Evolutionary conservation across 37 sponge, comb jelly and placozoan species (phyloP).

Genomic region (Spongilla lacustris): DNA sequence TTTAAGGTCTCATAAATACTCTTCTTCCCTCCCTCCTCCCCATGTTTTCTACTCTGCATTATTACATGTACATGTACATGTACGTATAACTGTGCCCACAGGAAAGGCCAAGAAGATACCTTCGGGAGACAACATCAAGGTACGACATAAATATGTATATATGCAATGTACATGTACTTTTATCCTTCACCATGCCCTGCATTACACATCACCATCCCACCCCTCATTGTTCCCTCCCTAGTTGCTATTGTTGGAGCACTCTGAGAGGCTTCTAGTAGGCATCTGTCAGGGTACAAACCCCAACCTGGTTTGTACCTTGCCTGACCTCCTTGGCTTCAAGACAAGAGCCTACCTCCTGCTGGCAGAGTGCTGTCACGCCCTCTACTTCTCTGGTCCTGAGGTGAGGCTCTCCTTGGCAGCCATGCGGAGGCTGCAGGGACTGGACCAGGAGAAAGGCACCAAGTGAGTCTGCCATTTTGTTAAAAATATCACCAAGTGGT

Average conservation of each 20-base stretch:
- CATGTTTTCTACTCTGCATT: neutral
- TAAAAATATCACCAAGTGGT: neutral
- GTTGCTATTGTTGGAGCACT: neutral
- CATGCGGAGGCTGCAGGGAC: constrained; percentile 23
- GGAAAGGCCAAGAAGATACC: neutral
- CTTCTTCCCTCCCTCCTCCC: too few species aligned
- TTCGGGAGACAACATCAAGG: neutral
- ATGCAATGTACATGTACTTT: neutral
- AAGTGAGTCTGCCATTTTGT: neutral
- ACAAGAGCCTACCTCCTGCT: constrained; percentile 1
- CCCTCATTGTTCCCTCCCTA: neutral
- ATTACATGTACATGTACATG: too few species aligned
- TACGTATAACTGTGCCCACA: neutral
- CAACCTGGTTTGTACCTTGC: neutral
- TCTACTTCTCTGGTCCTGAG: neutral
- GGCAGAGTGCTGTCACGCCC: neutral
- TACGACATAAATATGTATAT: neutral
- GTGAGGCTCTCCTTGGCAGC: constrained; percentile 31
- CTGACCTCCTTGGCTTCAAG: neutral
- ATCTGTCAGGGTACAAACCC: neutral
- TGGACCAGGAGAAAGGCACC: neutral
- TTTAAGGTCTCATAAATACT: too few species aligned
- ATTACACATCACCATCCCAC: too few species aligned
- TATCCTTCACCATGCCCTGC: neutral
- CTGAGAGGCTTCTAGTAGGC: neutral